Conservation (phyloP, 2,888 invertebrate species). For the Campoplex capitator region DNA sequence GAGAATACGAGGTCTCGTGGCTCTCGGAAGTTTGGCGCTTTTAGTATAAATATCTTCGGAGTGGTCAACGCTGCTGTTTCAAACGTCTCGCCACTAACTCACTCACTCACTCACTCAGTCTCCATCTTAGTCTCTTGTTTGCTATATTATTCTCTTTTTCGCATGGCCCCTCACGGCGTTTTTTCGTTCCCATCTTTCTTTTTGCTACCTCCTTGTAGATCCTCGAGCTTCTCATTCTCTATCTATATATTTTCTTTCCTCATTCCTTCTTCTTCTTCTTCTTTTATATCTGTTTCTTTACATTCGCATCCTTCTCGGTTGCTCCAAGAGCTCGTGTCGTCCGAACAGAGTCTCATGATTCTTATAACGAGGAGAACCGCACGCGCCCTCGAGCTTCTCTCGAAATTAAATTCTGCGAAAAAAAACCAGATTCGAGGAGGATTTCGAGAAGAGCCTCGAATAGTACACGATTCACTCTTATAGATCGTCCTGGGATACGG, state of each 20-base stretch:
- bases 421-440: constrained; percentile 48
- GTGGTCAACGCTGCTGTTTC: constrained; percentile 55
- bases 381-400: constrained; percentile 69
- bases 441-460: constrained; percentile 12
- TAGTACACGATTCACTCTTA: background rate
- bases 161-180: constrained; percentile 53
- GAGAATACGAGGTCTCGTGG: constrained; percentile 57
- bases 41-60: constrained; percentile 25
- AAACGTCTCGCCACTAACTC: constrained; percentile 60
- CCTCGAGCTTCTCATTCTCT: constrained; percentile 45
- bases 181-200: constrained; percentile 53
- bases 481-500: background rate
- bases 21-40: constrained; percentile 62
- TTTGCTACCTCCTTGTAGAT: constrained; percentile 50
- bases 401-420: constrained; percentile 70
- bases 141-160: constrained; percentile 62
- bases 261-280: constrained; percentile 22
- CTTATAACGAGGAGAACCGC: constrained; percentile 70
- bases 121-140: constrained; percentile 61
- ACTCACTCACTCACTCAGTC: constrained; percentile 50
- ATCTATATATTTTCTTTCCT: background rate
- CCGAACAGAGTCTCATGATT: constrained; percentile 58
- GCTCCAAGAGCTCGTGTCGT: constrained; percentile 43
- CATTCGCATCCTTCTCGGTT: constrained; percentile 32
- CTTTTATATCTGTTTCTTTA: constrained; percentile 37